Conservation (phyloP, 2,113 vertebrate species). For the Bettongia penicillata region DNA sequence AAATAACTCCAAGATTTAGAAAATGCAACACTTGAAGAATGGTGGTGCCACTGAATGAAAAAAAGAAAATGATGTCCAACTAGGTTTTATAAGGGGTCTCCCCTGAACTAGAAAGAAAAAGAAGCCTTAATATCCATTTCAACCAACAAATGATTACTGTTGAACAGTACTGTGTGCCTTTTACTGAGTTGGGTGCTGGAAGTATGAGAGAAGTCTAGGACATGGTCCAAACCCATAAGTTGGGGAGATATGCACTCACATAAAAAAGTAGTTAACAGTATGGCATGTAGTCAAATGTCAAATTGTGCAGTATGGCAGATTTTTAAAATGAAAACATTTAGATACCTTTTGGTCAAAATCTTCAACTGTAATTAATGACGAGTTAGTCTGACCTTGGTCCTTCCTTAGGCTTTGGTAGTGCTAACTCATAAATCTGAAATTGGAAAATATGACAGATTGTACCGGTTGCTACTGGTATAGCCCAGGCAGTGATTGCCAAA, state of each 20-base stretch:
- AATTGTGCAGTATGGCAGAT: not conserved
- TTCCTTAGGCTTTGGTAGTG: not conserved
- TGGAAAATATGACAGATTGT: not conserved
- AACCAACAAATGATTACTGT: not conserved
- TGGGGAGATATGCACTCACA: not conserved
- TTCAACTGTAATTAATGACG: not conserved
- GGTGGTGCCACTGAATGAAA: not conserved
- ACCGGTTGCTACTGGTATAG: not conserved
- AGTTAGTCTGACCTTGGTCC: not conserved
- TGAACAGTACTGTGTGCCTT: not conserved
- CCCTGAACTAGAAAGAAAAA: not conserved
- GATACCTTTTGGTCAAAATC: not conserved
- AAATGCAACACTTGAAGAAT: not conserved
- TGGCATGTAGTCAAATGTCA: not conserved
- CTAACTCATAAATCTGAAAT: not conserved
- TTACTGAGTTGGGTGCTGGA: not conserved
- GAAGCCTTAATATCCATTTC: not conserved
- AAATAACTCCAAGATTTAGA: not conserved
- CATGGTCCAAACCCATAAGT: not conserved
- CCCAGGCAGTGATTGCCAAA: not conserved
- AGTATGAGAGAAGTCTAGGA: not conserved
- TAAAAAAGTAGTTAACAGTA: not conserved
- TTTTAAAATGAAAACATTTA: not conserved
- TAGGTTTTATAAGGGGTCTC: not conserved
- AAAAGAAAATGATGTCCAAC: not conserved